These are phyloP conservation scores for Vanessa cardui DNA, from an alignment of 2,888 invertebrate species.

Conservation along the genomic window DNA sequence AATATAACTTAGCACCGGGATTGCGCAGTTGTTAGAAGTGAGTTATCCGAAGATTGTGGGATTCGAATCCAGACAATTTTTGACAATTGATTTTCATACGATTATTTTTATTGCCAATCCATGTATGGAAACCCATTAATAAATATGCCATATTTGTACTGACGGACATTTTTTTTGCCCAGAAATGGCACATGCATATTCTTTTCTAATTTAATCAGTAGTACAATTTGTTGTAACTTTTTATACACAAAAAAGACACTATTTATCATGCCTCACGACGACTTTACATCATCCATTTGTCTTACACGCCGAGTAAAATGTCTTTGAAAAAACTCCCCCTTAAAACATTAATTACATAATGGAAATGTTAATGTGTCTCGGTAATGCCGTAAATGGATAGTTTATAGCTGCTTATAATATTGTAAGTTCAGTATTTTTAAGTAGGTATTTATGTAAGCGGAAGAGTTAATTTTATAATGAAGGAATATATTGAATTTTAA, in stretches of 20 bases:
- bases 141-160: too few relatives aligned
- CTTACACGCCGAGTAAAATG: slow-evolving; percentile 9
- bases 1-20: too few relatives aligned
- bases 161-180: too few relatives aligned
- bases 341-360: slow-evolving; percentile 17
- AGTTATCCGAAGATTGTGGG: too few relatives aligned
- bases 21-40: too few relatives aligned
- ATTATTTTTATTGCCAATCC: too few relatives aligned
- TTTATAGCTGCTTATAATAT: background rate
- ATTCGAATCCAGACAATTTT: too few relatives aligned
- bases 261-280: slow-evolving; percentile 3
- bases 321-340: slow-evolving; percentile 5
- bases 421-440: background rate
- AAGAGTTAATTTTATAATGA: too few relatives aligned
- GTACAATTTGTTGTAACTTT: slow-evolving; percentile 6
- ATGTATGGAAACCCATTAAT: too few relatives aligned
- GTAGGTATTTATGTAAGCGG: too few relatives aligned
- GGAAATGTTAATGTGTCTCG: slow-evolving; percentile 10
- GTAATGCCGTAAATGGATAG: background rate
- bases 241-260: slow-evolving; percentile 13
- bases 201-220: background rate
- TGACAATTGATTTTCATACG: too few relatives aligned
- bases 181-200: background rate
- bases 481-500: too few relatives aligned
- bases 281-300: slow-evolving; percentile 6